phyloP scores from a whole-genome alignment of 2,888 invertebrate genomes.

The Ennomos erosarius region DNA sequence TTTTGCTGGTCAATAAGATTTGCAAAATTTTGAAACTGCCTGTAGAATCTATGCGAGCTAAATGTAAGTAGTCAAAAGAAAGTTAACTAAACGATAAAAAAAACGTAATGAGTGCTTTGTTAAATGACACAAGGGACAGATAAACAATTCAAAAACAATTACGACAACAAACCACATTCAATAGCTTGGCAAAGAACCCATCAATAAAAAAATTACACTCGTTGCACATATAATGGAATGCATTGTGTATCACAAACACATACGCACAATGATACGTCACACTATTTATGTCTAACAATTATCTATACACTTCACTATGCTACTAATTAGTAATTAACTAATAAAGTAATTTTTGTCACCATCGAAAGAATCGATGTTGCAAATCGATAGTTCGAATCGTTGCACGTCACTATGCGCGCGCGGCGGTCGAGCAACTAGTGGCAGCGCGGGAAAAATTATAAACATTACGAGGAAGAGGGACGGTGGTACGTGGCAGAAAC shows the following conservation, averaged over 20 bases:
- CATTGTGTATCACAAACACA: slow-evolving; percentile 39
- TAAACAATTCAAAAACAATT: slow-evolving; percentile 14
- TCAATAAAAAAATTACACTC: slow-evolving; percentile 47
- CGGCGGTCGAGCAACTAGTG: slow-evolving; percentile 57
- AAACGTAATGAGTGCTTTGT: not conserved
- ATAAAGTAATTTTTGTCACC: slow-evolving; percentile 38
- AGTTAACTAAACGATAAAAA: no score
- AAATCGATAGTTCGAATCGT: slow-evolving; percentile 44
- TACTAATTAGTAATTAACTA: slow-evolving; percentile 7
- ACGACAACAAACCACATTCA: slow-evolving; percentile 30
- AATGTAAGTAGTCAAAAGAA: no score
- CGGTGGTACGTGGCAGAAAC: slow-evolving; percentile 47
- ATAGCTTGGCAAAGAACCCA: slow-evolving; percentile 45
- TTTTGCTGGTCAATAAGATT: no score
- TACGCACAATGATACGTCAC: slow-evolving; percentile 36
- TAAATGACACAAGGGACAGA: not conserved
- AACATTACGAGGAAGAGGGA: slow-evolving; percentile 61
- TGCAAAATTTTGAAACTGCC: no score
- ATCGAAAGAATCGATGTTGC: slow-evolving; percentile 37
- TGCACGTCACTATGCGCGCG: slow-evolving; percentile 60
- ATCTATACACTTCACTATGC: not conserved
- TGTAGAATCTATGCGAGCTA: no score
- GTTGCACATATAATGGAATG: slow-evolving; percentile 47
- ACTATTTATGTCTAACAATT: not conserved
- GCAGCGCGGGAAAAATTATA: slow-evolving; percentile 62